Evolutionary conservation across 1,140 invertebrate genomes (phyloP), one percentile per base, ranked within the genome.

Genomic region (Scaptomyza hsui): DNA sequence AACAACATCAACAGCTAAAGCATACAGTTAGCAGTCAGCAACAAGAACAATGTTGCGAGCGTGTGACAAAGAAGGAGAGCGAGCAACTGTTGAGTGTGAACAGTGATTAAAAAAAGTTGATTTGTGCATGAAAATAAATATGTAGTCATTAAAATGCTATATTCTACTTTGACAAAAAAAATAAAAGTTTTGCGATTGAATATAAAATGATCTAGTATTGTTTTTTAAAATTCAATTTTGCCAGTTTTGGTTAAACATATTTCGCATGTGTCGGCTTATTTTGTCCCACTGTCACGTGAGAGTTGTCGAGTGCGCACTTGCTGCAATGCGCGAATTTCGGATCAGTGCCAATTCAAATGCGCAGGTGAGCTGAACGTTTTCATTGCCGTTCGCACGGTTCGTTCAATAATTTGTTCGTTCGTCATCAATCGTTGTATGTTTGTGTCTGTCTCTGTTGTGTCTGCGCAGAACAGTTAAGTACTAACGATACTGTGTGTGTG

Each of bases 331-430:
- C 70, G 45, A 85, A 74, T 88, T 67, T 41, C 57, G 37, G 69
- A 41, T 89, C 85, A 88, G 83, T 88, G 79, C 72, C 64, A 89
- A 88, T 76, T 72, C 70, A 89, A 76, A 79, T 74, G 83, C 75
- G 56, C 83, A 89, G 76, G 75, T 79, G 83, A 88, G 75, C 78
- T 65, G 79, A 79, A 83, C 83, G 68, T 83, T 48, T 48, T 32
- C 47, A 42, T 53, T 68, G 51, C 42, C 42, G 56, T 64, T 29
- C 53, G 60, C 37, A 26, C 41, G 39, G 7, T 67, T 51, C 47
- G 39, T 53, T 51, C 37, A 19, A 2, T 29, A 29, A 4, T 21
- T 21, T 19, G 10, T 45, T 45, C 18, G 32, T 32, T 41, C 51
- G 18, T 26, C 48, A 42, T 56, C n/a, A n/a, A n/a, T n/a, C 26